These are phyloP conservation scores for Philonicus albiceps DNA, from an alignment of 2,888 invertebrate species.

Conservation along the genomic window DNA sequence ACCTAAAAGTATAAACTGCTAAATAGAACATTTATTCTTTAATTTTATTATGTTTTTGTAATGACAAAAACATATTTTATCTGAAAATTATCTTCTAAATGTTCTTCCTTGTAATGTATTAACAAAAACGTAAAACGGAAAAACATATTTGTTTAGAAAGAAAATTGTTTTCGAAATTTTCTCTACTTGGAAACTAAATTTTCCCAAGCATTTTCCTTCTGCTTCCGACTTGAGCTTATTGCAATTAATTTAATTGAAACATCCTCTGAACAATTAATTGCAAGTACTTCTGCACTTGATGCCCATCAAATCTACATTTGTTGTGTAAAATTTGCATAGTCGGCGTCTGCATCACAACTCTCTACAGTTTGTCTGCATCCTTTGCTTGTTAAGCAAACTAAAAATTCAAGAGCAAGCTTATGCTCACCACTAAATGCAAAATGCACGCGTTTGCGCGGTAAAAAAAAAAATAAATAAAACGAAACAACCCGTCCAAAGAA, in stretches of 20 bases:
- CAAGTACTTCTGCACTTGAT: not conserved
- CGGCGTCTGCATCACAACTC: not conserved
- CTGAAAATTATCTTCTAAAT: too few species aligned
- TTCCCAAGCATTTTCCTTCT: not conserved
- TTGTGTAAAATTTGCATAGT: not conserved
- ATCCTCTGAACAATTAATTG: not conserved
- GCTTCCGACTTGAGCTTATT: not conserved
- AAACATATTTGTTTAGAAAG: not conserved
- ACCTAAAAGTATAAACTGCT: too few species aligned
- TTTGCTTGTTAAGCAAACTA: not conserved
- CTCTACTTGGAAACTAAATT: not conserved
- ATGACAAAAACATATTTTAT: too few species aligned
- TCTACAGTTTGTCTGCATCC: not conserved
- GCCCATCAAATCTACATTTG: not conserved
- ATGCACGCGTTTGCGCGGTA: not conserved
- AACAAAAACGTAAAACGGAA: not conserved
- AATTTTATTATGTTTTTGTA: too few species aligned
- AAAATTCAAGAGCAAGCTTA: not conserved
- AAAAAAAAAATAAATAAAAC: not conserved
- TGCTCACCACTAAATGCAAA: not conserved
- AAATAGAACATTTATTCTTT: too few species aligned
- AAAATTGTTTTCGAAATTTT: not conserved
- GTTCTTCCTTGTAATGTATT: too few species aligned
- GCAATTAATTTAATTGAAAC: not conserved
- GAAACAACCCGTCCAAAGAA: not conserved